Percentiles rank a stretch among this genome's conserved stretches.
phyloP scores from a whole-genome alignment of 2,888 invertebrate species.

The Blera fallax region DNA sequence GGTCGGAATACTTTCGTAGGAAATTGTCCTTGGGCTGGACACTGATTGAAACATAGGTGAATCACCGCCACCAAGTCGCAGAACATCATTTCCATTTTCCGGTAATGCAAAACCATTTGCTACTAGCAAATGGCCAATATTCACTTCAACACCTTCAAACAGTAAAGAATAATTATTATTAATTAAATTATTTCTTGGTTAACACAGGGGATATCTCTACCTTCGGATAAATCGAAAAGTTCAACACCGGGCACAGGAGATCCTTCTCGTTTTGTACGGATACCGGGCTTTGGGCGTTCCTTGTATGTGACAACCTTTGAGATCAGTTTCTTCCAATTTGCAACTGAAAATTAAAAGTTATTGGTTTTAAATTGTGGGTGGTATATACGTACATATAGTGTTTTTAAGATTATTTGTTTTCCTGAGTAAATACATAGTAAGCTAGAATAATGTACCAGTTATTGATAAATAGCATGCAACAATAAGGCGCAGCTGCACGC shows the following conservation, averaged over 20 bases:
- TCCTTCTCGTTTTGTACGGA: slow-evolving; percentile 83
- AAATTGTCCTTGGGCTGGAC: slow-evolving; percentile 61
- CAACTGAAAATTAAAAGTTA: slow-evolving; percentile 81
- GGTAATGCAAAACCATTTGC: slow-evolving; percentile 79
- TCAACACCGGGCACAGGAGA: slow-evolving; percentile 90
- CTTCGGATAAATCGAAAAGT: slow-evolving; percentile 87
- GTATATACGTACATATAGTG: background rate
- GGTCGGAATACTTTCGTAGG: slow-evolving; percentile 68
- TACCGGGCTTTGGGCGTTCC: slow-evolving; percentile 82
- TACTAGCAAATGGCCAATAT: slow-evolving; percentile 79
- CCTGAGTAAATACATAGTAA: too few relatives aligned
- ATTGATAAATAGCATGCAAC: too few relatives aligned
- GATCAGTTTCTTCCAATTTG: slow-evolving; percentile 90
- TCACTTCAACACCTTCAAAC: slow-evolving; percentile 76
- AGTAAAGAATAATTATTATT: background rate
- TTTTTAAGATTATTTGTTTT: too few relatives aligned
- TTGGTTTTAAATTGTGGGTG: too few relatives aligned
- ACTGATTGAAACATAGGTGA: slow-evolving; percentile 75
- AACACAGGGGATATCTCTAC: slow-evolving; percentile 76
- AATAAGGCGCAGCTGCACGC: too few relatives aligned
- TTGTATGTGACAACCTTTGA: slow-evolving; percentile 90
- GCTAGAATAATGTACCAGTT: too few relatives aligned
- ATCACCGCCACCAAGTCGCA: slow-evolving; percentile 73
- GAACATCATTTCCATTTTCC: slow-evolving; percentile 73
- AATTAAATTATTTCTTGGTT: background rate